These are phyloP conservation scores for Hemiscyllium ocellatum DNA, from an alignment of 2,113 vertebrate genomes.

Conservation along the genomic window DNA sequence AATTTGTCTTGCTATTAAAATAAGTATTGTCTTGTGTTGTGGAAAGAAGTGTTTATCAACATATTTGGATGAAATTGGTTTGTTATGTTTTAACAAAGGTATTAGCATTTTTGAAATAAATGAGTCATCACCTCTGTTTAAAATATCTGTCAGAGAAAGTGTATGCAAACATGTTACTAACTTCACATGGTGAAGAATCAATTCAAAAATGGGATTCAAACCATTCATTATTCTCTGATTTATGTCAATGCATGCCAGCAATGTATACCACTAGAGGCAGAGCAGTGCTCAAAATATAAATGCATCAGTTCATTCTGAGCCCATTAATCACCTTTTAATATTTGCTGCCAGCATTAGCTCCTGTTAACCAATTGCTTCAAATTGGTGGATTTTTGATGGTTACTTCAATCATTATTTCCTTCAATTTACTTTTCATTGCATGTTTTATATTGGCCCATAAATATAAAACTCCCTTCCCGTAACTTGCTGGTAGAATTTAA, in stretches of 20 bases:
- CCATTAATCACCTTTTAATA: background rate
- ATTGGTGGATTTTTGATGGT: background rate
- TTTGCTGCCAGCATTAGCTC: background rate
- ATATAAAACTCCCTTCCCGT: background rate
- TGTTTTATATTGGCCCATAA: background rate
- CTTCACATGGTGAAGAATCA: background rate
- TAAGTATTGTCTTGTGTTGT: background rate
- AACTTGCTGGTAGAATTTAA: background rate
- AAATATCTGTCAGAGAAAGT: slow-evolving; percentile 2
- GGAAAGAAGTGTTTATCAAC: background rate
- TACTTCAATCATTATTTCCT: background rate
- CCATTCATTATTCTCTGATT: background rate
- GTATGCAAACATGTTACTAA: background rate
- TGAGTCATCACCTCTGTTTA: background rate
- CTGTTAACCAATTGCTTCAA: background rate
- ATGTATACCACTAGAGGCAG: background rate
- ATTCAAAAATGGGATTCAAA: background rate
- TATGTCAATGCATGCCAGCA: background rate
- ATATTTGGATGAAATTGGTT: background rate
- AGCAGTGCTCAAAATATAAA: background rate
- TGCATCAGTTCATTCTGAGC: background rate
- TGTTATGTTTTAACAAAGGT: background rate
- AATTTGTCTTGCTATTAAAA: background rate
- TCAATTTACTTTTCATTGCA: background rate
- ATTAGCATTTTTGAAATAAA: background rate